Evolutionary conservation across 2,888 invertebrate genomes (phyloP), one percentile per base, ranked within the genome.

Genomic region (Bursaphelenchus okinawaensis): DNA sequence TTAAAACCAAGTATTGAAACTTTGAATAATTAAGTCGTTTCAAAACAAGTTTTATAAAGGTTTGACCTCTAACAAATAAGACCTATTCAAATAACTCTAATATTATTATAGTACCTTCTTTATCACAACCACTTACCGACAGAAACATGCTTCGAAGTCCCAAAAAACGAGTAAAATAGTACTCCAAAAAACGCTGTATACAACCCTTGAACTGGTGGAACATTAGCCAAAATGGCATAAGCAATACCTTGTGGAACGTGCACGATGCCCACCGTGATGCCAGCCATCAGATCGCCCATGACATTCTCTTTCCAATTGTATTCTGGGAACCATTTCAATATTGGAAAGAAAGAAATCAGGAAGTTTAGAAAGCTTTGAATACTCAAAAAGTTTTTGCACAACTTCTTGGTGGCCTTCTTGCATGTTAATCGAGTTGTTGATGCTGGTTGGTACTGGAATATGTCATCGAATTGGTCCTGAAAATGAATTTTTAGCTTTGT

Each of bases 121-220:
- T n/a, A n/a, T n/a, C n/a, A n/a, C n/a, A n/a, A n/a, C n/a, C 12
- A 23, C 23, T 50, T 29, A 77, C 90, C 93, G 87, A 93, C 89
- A 4, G 93, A 93, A 23, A 91, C 88, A 81, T 93, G 93, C 61
- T 88, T 88, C 0, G 92, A 92, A 0, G 92, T 91, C 60, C 92
- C 92, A 74, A 93, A 88, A 69, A 92, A 83, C 71, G 90, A 88
- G 83, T 93, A 93, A n/a, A 93, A 92, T 84, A 93, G 91, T 84
- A 91, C 90, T 0, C 92, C 92, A 84, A 93, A 92, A 85, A 93
- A 92, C 0, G 92, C 92, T 88, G 91, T 91, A 84, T 91, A 91
- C 9, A 88, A 83, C 3, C 87, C 87, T 73, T 81, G 84, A 9
- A 85, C 83, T 9, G 86, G 84, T 12, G 83, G 81, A 7, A 86